Evolutionary conservation across 2,797 vertebrate genomes (phyloP).

Genomic region (Rhincodon typus): DNA sequence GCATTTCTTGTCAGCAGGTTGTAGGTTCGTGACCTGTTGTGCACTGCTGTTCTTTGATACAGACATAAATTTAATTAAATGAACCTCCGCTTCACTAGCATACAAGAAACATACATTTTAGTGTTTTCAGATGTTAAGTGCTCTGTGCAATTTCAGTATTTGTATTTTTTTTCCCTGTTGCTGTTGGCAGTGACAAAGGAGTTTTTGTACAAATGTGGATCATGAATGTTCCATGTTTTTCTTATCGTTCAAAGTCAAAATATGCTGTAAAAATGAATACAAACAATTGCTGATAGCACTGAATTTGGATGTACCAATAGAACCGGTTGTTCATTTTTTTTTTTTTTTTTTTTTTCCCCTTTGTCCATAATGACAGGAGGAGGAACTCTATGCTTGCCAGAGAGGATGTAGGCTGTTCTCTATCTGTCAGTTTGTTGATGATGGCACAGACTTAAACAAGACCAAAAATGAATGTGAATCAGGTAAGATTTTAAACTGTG

Average conservation of each 20-base stretch:
- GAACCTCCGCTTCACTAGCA: neutral
- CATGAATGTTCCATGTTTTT: neutral
- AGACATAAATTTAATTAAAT: neutral
- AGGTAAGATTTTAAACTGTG: constrained; percentile 61
- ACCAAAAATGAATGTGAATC: constrained; percentile 89
- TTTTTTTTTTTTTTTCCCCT: neutral
- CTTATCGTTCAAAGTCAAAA: neutral
- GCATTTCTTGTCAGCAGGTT: neutral
- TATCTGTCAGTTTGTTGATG: constrained; percentile 93
- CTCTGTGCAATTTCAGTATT: neutral
- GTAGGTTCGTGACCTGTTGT: neutral
- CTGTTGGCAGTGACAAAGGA: too few relatives aligned
- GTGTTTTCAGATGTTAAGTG: neutral
- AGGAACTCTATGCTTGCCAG: constrained; percentile 88
- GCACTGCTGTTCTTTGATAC: neutral
- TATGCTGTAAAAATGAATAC: neutral
- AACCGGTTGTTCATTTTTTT: neutral
- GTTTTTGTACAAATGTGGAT: neutral
- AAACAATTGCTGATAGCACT: neutral
- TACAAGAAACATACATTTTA: neutral
- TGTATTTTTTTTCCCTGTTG: neutral
- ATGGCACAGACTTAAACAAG: constrained; percentile 80
- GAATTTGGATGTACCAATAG: neutral
- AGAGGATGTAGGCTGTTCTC: constrained; percentile 94
- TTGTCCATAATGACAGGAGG: constrained; percentile 62